Percentiles rank a stretch among this genome's conserved stretches.
phyloP scores from a whole-genome alignment of 2,888 invertebrate species.

The Gymnosoma rotundatum region DNA sequence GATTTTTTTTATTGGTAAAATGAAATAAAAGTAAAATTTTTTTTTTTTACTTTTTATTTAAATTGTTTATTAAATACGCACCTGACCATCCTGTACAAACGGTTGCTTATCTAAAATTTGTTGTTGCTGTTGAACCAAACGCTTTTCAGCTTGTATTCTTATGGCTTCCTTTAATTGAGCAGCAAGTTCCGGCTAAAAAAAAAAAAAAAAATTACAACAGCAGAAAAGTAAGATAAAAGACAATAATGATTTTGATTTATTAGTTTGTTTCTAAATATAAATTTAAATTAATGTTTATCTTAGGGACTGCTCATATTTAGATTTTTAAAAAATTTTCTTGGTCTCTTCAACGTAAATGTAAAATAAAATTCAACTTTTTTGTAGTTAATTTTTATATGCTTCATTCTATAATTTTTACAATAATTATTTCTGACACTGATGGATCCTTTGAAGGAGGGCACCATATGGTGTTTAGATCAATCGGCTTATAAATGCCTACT shows the following conservation, averaged over 20 bases:
- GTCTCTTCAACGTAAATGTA: neutral
- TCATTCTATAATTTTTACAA: too few species aligned
- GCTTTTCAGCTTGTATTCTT: slow-evolving; percentile 84
- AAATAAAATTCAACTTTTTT: too few species aligned
- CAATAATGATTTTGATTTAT: too few species aligned
- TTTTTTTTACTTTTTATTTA: neutral
- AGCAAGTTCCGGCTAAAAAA: slow-evolving; percentile 78
- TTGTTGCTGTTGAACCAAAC: slow-evolving; percentile 85
- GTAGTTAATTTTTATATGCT: too few species aligned
- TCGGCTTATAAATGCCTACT: too few species aligned
- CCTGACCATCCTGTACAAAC: slow-evolving; percentile 81
- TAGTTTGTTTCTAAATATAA: neutral
- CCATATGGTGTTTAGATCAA: too few species aligned
- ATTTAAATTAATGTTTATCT: neutral
- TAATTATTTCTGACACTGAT: too few species aligned
- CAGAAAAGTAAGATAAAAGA: neutral
- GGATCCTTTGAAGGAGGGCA: too few species aligned
- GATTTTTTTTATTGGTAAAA: neutral
- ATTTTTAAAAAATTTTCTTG: neutral
- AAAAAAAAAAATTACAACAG: slow-evolving; percentile 9
- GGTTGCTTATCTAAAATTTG: slow-evolving; percentile 83
- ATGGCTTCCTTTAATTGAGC: slow-evolving; percentile 84
- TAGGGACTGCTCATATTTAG: neutral
- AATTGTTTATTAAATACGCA: slow-evolving; percentile 66
- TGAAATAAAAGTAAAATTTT: neutral